Conservation (phyloP, 2,113 vertebrate genomes). For the Rhineura floridana region DNA sequence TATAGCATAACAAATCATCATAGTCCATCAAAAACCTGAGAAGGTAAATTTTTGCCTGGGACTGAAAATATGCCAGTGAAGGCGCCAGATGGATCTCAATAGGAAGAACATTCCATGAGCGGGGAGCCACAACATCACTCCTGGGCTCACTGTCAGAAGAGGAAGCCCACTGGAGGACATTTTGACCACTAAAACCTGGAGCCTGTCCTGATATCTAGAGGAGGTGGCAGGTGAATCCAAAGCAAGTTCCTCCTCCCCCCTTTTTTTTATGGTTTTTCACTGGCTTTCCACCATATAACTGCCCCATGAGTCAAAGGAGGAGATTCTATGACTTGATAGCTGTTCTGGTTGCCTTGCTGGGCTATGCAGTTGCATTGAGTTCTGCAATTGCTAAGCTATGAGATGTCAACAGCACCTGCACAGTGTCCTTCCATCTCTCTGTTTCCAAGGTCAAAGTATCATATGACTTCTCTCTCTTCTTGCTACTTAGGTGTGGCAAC, state of each 20-base stretch:
- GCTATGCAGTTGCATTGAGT: neutral
- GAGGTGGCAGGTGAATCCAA: neutral
- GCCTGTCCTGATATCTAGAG: no score
- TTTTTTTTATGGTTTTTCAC: neutral
- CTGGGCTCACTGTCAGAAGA: no score
- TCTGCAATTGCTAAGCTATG: neutral
- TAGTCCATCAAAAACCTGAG: no score
- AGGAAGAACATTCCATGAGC: no score
- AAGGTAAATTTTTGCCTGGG: no score
- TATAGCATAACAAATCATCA: no score
- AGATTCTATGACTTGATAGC: neutral
- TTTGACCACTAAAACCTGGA: no score
- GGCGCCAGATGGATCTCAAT: no score
- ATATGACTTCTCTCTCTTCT: neutral
- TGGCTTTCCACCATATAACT: neutral
- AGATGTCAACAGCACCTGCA: neutral
- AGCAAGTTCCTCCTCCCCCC: neutral
- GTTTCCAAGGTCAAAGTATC: neutral
- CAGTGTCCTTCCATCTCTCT: neutral
- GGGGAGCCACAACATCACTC: no score
- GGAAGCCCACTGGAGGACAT: no score
- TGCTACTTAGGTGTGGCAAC: neutral
- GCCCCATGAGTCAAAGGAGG: neutral
- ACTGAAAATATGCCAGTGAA: no score
- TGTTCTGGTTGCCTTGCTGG: neutral